Percentiles rank a stretch among this genome's conserved stretches.
These are phyloP conservation scores for Casuarius casuarius DNA, from an alignment of 2,113 vertebrate species.

Conservation along the genomic window DNA sequence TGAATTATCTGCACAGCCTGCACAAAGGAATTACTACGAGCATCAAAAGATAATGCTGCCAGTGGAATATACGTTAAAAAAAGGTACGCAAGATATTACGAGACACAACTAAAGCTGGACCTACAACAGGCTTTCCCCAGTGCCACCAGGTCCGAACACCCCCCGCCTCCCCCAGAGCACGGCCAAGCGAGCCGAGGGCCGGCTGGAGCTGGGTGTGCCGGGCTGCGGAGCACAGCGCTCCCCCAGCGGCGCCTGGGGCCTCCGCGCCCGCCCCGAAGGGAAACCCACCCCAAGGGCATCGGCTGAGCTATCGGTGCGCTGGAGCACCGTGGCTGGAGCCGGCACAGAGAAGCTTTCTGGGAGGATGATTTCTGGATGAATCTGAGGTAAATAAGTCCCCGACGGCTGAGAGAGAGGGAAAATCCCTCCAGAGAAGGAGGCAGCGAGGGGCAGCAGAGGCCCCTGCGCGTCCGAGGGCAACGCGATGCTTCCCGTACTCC, in stretches of 20 bases:
- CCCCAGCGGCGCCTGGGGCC: too few relatives aligned
- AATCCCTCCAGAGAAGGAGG: background rate
- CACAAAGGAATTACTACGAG: accelerated
- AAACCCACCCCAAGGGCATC: too few relatives aligned
- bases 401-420: background rate
- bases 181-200: too few relatives aligned
- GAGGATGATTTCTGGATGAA: background rate
- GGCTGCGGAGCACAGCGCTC: too few relatives aligned
- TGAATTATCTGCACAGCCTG: background rate
- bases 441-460: too few relatives aligned
- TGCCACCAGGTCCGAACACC: too few relatives aligned
- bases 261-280: too few relatives aligned
- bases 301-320: too few relatives aligned
- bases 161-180: too few relatives aligned
- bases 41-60: background rate
- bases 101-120: background rate
- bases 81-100: accelerated
- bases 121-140: background rate
- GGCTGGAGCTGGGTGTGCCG: too few relatives aligned
- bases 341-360: background rate
- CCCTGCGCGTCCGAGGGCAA: too few relatives aligned
- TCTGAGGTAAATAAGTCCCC: background rate
- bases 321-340: background rate
- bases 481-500: too few relatives aligned
- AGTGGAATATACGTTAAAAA: background rate